phyloP scores from a whole-genome alignment of 2,797 vertebrate genomes.

The Alosa sapidissima region DNA sequence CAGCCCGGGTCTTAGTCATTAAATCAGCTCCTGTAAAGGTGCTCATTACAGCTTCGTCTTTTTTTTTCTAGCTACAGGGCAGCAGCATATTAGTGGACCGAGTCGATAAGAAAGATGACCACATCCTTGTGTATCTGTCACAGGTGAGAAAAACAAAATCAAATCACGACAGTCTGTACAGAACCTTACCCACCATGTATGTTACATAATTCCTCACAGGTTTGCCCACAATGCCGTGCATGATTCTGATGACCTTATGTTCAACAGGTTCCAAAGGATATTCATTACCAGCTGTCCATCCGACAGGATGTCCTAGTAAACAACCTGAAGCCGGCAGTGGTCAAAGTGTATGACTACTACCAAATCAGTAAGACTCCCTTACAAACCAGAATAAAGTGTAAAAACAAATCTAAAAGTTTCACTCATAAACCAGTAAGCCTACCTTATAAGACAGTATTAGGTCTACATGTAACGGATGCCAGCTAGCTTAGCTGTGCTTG shows the following conservation, averaged over 20 bases:
- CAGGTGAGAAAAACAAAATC: slow-evolving; percentile 35
- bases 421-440: background rate
- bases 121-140: slow-evolving; percentile 41
- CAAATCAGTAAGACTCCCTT: slow-evolving; percentile 49
- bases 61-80: slow-evolving; percentile 36
- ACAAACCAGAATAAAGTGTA: background rate
- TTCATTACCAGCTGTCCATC: slow-evolving; percentile 44
- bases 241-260: background rate
- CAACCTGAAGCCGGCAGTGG: slow-evolving; percentile 68
- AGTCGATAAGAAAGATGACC: slow-evolving; percentile 45
- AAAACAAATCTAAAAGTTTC: no score
- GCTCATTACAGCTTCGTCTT: background rate
- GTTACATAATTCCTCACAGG: background rate
- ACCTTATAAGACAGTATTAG: background rate
- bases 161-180: no score
- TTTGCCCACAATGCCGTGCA: background rate
- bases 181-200: no score
- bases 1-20: no score
- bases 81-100: slow-evolving; percentile 12
- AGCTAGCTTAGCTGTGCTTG: no score
- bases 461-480: no score
- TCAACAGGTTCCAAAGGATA: slow-evolving; percentile 56
- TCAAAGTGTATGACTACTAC: slow-evolving; percentile 75
- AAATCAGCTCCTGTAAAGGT: no score
- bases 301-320: slow-evolving; percentile 60